Evolutionary conservation across 2,113 vertebrate species (phyloP).

Genomic region (Albula glossodonta): DNA sequence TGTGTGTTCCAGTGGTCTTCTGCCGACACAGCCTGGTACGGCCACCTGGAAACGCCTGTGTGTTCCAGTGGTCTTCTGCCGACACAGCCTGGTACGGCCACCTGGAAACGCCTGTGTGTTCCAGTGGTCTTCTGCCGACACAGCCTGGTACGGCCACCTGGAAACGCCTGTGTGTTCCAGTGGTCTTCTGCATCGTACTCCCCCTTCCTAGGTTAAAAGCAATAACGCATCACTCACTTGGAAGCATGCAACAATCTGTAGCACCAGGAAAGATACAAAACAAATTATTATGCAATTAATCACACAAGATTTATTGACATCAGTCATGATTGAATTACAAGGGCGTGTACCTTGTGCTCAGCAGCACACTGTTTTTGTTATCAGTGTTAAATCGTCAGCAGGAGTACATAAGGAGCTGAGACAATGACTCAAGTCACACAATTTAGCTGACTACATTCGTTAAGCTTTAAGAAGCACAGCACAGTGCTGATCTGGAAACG

Average conservation of each 20-base stretch:
- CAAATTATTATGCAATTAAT: not conserved
- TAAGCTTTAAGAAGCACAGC: not conserved
- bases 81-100: no score
- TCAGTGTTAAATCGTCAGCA: not conserved
- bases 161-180: no score
- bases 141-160: no score
- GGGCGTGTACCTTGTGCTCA: not conserved
- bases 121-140: no score
- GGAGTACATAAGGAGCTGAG: not conserved
- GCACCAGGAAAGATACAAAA: not conserved
- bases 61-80: no score
- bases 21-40: no score
- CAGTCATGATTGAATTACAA: not conserved
- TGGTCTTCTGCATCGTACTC: no score
- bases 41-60: no score
- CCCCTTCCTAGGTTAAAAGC: no score
- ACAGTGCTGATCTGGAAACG: not conserved
- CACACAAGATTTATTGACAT: conserved; percentile 3
- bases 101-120: no score
- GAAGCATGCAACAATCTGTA: not conserved
- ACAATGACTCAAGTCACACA: not conserved
- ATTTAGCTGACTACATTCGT: not conserved
- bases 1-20: no score
- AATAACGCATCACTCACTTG: not conserved
- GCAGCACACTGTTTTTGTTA: not conserved